Evolutionary conservation across 2,888 invertebrate genomes (phyloP).

Genomic region (Drosophila paranaensis): DNA sequence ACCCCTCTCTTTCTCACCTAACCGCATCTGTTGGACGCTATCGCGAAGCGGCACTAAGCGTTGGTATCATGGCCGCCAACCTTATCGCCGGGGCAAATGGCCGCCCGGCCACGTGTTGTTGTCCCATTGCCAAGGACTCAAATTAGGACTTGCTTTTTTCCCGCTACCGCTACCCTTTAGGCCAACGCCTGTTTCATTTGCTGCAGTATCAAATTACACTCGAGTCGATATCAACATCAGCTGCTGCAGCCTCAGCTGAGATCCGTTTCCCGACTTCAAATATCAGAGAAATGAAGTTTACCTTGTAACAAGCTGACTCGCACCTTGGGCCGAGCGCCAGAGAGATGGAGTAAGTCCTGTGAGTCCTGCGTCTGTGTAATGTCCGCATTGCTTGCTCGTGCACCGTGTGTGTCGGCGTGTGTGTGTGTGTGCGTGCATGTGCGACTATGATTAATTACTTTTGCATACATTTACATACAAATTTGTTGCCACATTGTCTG

Average conservation of each 20-base stretch:
- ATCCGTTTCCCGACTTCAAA: constrained; percentile 25
- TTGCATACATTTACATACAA: constrained; percentile 81
- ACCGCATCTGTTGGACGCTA: constrained; percentile 59
- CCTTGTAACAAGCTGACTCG: constrained; percentile 70
- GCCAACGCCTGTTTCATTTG: background rate
- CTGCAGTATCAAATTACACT: constrained; percentile 71
- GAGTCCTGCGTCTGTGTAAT: constrained; percentile 44
- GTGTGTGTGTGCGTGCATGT: constrained; percentile 66
- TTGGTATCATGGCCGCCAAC: constrained; percentile 70
- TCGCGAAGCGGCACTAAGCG: constrained; percentile 62
- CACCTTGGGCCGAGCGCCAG: constrained; percentile 43
- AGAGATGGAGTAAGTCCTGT: constrained; percentile 24
- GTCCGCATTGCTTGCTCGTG: constrained; percentile 57
- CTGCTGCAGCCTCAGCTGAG: background rate
- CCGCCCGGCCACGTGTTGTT: constrained; percentile 52
- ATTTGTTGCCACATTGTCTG: constrained; percentile 82
- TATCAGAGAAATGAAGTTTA: constrained; percentile 72
- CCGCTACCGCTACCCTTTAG: constrained; percentile 12
- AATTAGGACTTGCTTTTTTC: constrained; percentile 38
- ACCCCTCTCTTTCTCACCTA: constrained; percentile 1
- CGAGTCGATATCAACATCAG: constrained; percentile 3
- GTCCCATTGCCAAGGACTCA: constrained; percentile 34
- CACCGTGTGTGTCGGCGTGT: constrained; percentile 20
- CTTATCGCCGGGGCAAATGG: constrained; percentile 56
- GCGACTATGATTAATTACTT: constrained; percentile 80